These are phyloP conservation scores for Brachyrhaphis roseni DNA, from an alignment of 2,797 vertebrate species.

Conservation along the genomic window DNA sequence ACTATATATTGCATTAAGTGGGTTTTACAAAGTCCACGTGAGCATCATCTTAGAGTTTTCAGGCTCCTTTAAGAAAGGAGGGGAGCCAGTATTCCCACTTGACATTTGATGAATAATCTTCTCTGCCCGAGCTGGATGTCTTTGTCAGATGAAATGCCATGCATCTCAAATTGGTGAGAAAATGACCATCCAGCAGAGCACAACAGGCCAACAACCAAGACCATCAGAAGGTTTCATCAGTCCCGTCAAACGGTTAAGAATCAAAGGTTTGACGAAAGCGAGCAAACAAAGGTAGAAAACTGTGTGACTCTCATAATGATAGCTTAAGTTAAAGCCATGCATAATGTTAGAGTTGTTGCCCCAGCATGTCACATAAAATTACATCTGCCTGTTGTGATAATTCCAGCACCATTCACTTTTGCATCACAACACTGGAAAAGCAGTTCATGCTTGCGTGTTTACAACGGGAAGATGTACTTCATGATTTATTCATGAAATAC, in stretches of 20 bases:
- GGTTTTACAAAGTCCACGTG: slow-evolving; percentile 34
- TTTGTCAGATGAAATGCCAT: slow-evolving; percentile 77
- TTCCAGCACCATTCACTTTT: neutral
- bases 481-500: slow-evolving; percentile 1
- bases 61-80: slow-evolving; percentile 36
- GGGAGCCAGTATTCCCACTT: slow-evolving; percentile 60
- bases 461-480: slow-evolving; percentile 4
- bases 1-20: slow-evolving; percentile 54
- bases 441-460: neutral
- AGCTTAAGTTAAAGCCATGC: slow-evolving; percentile 41
- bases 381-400: slow-evolving; percentile 46
- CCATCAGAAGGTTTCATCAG: slow-evolving; percentile 48
- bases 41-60: slow-evolving; percentile 43
- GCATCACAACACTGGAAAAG: neutral
- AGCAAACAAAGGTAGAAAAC: slow-evolving; percentile 7
- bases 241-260: slow-evolving; percentile 52
- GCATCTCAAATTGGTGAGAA: slow-evolving; percentile 74
- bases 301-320: slow-evolving; percentile 49
- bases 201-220: slow-evolving; percentile 64
- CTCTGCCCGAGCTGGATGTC: slow-evolving; percentile 53
- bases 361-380: slow-evolving; percentile 65
- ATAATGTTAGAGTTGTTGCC: slow-evolving; percentile 71
- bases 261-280: slow-evolving; percentile 50
- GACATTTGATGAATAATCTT: slow-evolving; percentile 77
- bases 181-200: slow-evolving; percentile 72